Conservation (phyloP, 2,113 vertebrate genomes). For the Rhodinocichla rosea region DNA sequence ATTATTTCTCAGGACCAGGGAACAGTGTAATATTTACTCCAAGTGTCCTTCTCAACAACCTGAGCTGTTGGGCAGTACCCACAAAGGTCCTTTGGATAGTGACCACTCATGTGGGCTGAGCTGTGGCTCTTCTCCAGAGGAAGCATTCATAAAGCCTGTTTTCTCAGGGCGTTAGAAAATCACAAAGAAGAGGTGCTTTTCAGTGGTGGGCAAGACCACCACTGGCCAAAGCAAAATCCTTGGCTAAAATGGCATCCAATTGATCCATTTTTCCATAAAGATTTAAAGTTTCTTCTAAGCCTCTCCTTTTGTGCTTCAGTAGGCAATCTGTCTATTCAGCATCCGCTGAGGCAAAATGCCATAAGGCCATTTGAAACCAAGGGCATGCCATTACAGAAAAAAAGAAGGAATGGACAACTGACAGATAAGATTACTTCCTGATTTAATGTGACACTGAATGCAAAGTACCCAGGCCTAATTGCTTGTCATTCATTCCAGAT, state of each 20-base stretch:
- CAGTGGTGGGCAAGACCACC: not conserved
- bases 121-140: not conserved
- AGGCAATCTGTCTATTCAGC: not conserved
- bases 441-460: not conserved
- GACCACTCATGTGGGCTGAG: rapidly evolving
- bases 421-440: not conserved
- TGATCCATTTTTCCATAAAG: not conserved
- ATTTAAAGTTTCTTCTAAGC: not conserved
- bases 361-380: not conserved
- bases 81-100: not conserved
- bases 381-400: not conserved
- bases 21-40: not conserved
- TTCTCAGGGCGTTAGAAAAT: not conserved
- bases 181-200: not conserved
- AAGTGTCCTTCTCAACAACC: not conserved
- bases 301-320: not conserved
- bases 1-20: not conserved
- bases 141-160: not conserved
- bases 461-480: not conserved
- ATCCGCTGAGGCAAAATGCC: not conserved
- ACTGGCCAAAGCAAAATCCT: not conserved
- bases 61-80: not conserved
- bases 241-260: not conserved
- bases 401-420: not conserved
- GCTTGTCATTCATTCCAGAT: not conserved